Conservation (phyloP, 2,888 invertebrate genomes). For the Melikaiella ostensackeni region DNA sequence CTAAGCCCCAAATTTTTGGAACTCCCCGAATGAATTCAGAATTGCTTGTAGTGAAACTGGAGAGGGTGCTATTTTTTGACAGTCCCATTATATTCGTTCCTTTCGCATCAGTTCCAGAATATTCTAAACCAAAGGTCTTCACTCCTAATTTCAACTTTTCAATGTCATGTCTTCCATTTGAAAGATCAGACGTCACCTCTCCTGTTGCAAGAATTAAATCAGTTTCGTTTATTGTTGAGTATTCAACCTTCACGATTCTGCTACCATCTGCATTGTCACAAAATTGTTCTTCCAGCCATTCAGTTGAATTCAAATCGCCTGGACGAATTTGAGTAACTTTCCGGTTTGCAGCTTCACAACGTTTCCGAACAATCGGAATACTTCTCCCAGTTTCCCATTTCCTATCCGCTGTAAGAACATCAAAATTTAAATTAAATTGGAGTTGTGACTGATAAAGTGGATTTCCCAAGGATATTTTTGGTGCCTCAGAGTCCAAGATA, state of each 20-base stretch:
- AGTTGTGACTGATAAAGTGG: too few relatives aligned
- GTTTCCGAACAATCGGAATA: slow-evolving; percentile 9
- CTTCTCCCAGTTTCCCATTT: too few relatives aligned
- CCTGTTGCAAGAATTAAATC: slow-evolving; percentile 84
- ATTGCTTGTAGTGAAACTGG: slow-evolving; percentile 79
- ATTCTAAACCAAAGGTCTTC: slow-evolving; percentile 80
- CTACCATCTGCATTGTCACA: slow-evolving; percentile 38
- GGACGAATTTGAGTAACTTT: slow-evolving; percentile 26
- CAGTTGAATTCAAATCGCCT: slow-evolving; percentile 81
- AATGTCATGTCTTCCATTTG: neutral
- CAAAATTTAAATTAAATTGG: too few relatives aligned
- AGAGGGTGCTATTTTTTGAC: too few relatives aligned
- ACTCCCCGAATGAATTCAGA: slow-evolving; percentile 78
- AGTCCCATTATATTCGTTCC: slow-evolving; percentile 77
- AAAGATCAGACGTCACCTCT: slow-evolving; percentile 73
- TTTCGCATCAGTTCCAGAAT: slow-evolving; percentile 79
- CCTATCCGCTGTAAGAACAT: too few relatives aligned
- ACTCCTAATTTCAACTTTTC: neutral
- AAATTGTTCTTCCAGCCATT: slow-evolving; percentile 85
- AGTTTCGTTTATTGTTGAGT: slow-evolving; percentile 90
- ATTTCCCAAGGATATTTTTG: too few relatives aligned
- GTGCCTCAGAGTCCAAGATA: too few relatives aligned
- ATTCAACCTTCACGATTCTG: slow-evolving; percentile 81
- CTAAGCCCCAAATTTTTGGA: slow-evolving; percentile 81
- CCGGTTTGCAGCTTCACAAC: slow-evolving; percentile 61